Evolutionary conservation across 1,140 invertebrate species (phyloP).

Genomic region (Panulirus ornatus): DNA sequence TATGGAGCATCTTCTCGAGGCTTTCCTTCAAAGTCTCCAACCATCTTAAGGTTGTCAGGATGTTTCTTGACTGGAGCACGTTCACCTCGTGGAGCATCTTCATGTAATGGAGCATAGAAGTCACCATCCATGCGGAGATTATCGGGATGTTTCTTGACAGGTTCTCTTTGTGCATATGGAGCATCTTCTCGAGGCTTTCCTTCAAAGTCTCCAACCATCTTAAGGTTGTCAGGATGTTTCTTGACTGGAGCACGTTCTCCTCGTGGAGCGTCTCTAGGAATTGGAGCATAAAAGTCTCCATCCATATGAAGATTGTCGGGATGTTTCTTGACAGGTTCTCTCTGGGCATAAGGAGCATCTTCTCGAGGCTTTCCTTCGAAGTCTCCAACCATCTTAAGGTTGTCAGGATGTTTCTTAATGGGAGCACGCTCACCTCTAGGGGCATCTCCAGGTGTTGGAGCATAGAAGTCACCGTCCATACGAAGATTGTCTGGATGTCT

Average conservation of each 20-base stretch:
- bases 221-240: slow-evolving; percentile 29
- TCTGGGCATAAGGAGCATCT: slow-evolving; percentile 18
- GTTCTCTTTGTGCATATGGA: slow-evolving; percentile 41
- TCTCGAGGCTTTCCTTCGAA: slow-evolving; percentile 32
- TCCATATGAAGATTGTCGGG: slow-evolving; percentile 24
- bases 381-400: slow-evolving; percentile 12
- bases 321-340: slow-evolving; percentile 3
- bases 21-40: slow-evolving; percentile 40
- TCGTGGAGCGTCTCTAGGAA: slow-evolving; percentile 2
- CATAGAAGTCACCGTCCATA: slow-evolving; percentile 51
- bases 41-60: slow-evolving; percentile 41
- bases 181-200: slow-evolving; percentile 47
- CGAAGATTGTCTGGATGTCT: slow-evolving; percentile 49
- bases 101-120: slow-evolving; percentile 47
- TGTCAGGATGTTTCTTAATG: slow-evolving; percentile 27
- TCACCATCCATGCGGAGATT: slow-evolving; percentile 50
- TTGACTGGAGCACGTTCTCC: slow-evolving; percentile 36
- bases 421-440: slow-evolving; percentile 9
- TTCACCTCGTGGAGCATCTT: slow-evolving; percentile 34
- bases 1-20: slow-evolving; percentile 33
- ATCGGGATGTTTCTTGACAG: slow-evolving; percentile 45
- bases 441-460: slow-evolving; percentile 1
- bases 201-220: slow-evolving; percentile 76
- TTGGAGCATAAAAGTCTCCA: neutral
- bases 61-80: slow-evolving; percentile 47